Evolutionary conservation across 2,797 vertebrate species (phyloP).

Genomic region (Sylvia borin): DNA sequence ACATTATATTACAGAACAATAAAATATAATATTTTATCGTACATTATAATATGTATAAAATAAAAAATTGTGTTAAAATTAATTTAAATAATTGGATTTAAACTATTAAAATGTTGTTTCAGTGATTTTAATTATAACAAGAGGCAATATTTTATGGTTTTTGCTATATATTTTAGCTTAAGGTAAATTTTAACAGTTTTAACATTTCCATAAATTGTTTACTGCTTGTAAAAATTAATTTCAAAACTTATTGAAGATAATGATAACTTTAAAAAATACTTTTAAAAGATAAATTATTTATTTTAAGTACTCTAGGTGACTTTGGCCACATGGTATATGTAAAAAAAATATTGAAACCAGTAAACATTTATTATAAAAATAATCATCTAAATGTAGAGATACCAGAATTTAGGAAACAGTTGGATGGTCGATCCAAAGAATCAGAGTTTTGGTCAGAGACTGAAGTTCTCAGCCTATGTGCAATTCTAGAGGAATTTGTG

Average conservation of each 20-base stretch:
- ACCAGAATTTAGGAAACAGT: neutral
- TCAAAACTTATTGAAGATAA: neutral
- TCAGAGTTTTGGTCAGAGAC: neutral
- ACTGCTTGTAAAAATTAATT: neutral
- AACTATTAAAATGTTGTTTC: neutral
- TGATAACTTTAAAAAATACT: neutral
- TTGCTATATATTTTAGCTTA: neutral
- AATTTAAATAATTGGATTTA: neutral
- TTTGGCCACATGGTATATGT: neutral
- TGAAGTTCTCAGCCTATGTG: neutral
- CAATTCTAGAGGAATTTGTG: neutral
- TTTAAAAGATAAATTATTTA: neutral
- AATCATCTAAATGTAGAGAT: neutral
- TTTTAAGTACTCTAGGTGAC: neutral
- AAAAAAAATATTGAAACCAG: neutral
- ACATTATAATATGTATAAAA: neutral
- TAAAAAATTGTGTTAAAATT: neutral
- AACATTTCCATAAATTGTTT: neutral
- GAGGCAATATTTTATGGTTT: neutral
- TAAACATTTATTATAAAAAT: neutral
- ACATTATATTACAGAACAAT: neutral
- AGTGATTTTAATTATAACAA: neutral
- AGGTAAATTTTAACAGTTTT: neutral
- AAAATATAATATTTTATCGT: neutral
- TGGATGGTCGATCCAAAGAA: neutral